Base-by-base conservation (phyloP, 2,888 invertebrate genomes). In the Pheosia gnoma region DNA sequence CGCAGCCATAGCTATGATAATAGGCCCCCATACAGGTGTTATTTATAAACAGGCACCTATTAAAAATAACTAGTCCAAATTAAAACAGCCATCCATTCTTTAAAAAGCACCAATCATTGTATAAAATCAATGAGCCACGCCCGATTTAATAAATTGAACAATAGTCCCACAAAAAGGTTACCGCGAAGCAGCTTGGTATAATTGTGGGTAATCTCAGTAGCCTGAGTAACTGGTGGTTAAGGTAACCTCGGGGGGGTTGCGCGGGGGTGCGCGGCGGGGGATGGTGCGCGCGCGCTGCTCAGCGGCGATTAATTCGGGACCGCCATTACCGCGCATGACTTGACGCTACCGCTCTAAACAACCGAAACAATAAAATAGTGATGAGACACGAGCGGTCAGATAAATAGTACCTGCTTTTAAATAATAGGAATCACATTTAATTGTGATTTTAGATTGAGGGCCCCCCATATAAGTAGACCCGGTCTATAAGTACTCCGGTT, bases 321-420 rank as follows among this genome's bases (percentile, higher is more conserved):
- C 72, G 74, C 79, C 82, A 88, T 88, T 87, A 88, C 78, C 63
- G 81, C 77, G 82, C 85, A 84, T 87, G 88, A 88, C 86, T 88
- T 78, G 87, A 78, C 76, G 80, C 82, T 79, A 77, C 72, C 61
- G 72, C 61, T 41, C 59, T 59, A 71, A 13, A 45, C 57, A 43
- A n/a, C 49, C 53, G 53, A 37, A 53, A 53, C 25, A 53, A 37
- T 53, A 53, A 51, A 51, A 57, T 78, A 80, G 75, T 73, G 82
- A 73, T 69, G 79, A 11, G 54, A 5, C 38, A 37, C 7, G 9
- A 13, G 36, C 9, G 52, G 37, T 52, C 3, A 47, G 0, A 9
- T n/a, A n/a, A 1, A 41, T 41, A 41, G 25, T 25, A 25, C 25
- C 25, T 25, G 25, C 25, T 25, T 25, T 25, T 25, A 25, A 25